Base-by-base conservation (phyloP, 2,113 vertebrate genomes). In the Pangasianodon gigas region DNA sequence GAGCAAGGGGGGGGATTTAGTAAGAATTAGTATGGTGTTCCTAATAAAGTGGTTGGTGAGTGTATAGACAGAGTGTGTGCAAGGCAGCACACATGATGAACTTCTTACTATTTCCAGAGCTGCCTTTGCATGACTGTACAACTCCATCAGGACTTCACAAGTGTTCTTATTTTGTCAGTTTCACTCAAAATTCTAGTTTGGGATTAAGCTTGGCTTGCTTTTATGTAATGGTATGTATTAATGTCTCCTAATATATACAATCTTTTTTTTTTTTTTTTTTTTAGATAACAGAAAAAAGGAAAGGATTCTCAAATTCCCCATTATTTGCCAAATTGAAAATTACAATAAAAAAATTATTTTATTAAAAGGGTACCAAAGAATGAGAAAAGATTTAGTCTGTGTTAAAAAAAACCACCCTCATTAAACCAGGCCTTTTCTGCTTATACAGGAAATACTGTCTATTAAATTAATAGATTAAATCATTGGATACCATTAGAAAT, bases 391-490 rank as follows among this genome's bases (percentile, higher is more conserved):
- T 6, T 80, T 51, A 29, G 21, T 74, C 16, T 41, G 77, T 51
- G 13, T 52, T 52, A 71, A 29, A 60, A 41, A 75, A 87, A 58
- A 46, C 1, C 8, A 3, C 4, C 56, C 84, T 82, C 29, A 71
- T 58, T 21, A 81, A 62, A 77, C 6, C 88, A 89, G 18, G 19
- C 52, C 19, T 58, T 79, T 62, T 87, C 37, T 32, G 16, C 14
- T 52, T 77, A 62, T 37, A 65, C 86, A 48, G 74, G n/a, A 14
- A 52, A 79, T 89, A 60, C 52, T 52, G 80, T 88, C 69, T 90
- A 87, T 90, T 91, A 87, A 91, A 88, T 91, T 80, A 88, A 85
- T 86, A 29, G 79, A 79, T 91, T 48, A 84, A 88, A 62, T 67
- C 88, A 83, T 85, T 80, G 37, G 86, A 88, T 37, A 52, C 3